These are phyloP conservation scores for Typhlichthys subterraneus DNA, from an alignment of 2,797 vertebrate genomes.

Conservation along the genomic window DNA sequence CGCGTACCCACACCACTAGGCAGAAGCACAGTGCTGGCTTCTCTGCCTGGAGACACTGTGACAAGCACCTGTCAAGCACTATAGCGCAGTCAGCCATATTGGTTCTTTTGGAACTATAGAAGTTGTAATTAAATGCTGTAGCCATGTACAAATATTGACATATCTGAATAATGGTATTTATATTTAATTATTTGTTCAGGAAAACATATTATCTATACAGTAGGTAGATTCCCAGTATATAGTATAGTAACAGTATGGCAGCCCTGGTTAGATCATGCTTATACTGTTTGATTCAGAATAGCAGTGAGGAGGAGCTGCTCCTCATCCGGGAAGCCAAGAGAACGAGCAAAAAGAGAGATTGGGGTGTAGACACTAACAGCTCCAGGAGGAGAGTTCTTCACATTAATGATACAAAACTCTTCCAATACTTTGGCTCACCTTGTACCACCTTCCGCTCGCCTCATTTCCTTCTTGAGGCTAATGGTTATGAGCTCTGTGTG, in stretches of 20 bases:
- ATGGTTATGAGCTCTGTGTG: conserved; percentile 28
- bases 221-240: too few relatives aligned
- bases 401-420: conserved; percentile 11
- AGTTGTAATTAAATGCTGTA: too few relatives aligned
- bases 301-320: too few relatives aligned
- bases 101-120: conserved; percentile 5
- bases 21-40: conserved; percentile 32
- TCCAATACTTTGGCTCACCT: not conserved
- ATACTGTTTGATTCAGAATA: too few relatives aligned
- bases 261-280: too few relatives aligned
- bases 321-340: too few relatives aligned
- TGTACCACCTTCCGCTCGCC: conserved; percentile 18
- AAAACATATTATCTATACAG: too few relatives aligned
- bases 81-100: conserved; percentile 14
- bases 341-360: not conserved
- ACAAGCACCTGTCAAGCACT: conserved; percentile 18
- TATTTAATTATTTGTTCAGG: too few relatives aligned
- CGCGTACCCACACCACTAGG: conserved; percentile 43
- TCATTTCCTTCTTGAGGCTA: conserved; percentile 41
- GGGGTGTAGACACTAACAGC: not conserved
- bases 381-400: not conserved
- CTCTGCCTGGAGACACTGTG: conserved; percentile 37
- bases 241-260: too few relatives aligned
- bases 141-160: too few relatives aligned
- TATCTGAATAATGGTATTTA: too few relatives aligned